phyloP scores from a whole-genome alignment of 2,113 vertebrate genomes.

The Leiothrix lutea region DNA sequence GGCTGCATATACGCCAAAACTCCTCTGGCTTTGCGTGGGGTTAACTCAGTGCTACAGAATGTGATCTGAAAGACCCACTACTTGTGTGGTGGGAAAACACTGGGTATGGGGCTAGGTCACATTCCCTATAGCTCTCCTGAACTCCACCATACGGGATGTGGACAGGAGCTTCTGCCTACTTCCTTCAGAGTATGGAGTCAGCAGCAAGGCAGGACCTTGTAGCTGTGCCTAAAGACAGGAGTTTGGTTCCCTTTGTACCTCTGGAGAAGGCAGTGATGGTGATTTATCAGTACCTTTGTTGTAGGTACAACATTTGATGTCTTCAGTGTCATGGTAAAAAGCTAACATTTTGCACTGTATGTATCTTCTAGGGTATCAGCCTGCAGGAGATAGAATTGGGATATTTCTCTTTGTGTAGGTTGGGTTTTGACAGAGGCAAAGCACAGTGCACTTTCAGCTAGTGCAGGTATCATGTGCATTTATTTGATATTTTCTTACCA shows the following conservation, averaged over 20 bases:
- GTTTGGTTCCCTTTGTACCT: background rate
- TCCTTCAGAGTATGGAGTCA: background rate
- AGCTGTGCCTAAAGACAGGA: background rate
- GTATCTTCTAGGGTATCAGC: background rate
- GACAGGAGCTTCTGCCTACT: background rate
- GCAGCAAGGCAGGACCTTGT: background rate
- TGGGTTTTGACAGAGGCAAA: background rate
- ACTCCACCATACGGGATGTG: rapidly evolving
- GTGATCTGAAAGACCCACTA: background rate
- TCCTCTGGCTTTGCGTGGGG: background rate
- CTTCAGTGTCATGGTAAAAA: background rate
- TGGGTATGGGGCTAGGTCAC: background rate
- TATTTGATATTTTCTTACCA: background rate
- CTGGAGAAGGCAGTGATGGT: background rate
- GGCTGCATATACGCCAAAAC: background rate
- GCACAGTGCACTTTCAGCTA: background rate
- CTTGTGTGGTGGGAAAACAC: background rate
- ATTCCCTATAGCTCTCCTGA: background rate
- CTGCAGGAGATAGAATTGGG: background rate
- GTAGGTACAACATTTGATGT: background rate
- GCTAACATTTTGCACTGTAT: background rate
- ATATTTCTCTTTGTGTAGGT: background rate
- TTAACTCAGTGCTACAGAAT: background rate
- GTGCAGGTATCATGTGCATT: background rate
- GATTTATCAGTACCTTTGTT: background rate